phyloP scores from a whole-genome alignment of 1,140 invertebrate species.

The Melipona quadrifasciata region DNA sequence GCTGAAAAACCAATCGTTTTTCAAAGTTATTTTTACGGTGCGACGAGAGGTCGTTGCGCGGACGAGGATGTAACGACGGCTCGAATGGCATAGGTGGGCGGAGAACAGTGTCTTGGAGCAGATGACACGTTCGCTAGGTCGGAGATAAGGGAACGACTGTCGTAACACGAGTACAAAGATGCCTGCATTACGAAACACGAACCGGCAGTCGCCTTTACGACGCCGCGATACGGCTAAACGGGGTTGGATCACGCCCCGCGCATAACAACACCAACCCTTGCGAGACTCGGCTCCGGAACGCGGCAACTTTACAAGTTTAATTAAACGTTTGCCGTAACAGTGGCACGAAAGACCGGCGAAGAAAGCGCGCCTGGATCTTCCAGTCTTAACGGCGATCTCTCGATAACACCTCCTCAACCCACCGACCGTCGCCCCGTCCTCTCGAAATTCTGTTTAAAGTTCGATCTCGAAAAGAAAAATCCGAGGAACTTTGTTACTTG shows the following conservation, averaged over 20 bases:
- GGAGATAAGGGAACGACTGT: constrained; percentile 77
- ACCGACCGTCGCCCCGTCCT: not conserved
- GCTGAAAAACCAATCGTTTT: not conserved
- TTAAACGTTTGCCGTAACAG: constrained; percentile 75
- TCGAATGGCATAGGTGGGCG: constrained; percentile 57
- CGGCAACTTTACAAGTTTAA: constrained; percentile 72
- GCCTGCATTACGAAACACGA: constrained; percentile 77
- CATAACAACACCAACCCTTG: constrained; percentile 76
- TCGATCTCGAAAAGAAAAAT: not conserved
- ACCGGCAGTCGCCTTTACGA: constrained; percentile 75
- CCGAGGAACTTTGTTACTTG: not conserved
- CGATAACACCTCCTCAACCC: constrained; percentile 21
- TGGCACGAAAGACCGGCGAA: constrained; percentile 48
- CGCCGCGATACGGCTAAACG: constrained; percentile 62
- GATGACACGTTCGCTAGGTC: constrained; percentile 78
- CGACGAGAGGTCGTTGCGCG: constrained; percentile 16
- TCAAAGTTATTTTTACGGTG: too few relatives aligned
- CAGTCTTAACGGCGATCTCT: constrained; percentile 40
- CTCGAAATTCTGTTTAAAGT: not conserved
- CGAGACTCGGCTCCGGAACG: not conserved
- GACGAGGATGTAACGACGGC: not conserved
- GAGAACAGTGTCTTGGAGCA: constrained; percentile 70
- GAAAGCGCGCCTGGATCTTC: constrained; percentile 50
- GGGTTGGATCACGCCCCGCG: constrained; percentile 69
- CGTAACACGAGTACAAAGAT: constrained; percentile 79